Evolutionary conservation across 2,888 invertebrate genomes (phyloP).

Genomic region (Plagodis dolabraria): DNA sequence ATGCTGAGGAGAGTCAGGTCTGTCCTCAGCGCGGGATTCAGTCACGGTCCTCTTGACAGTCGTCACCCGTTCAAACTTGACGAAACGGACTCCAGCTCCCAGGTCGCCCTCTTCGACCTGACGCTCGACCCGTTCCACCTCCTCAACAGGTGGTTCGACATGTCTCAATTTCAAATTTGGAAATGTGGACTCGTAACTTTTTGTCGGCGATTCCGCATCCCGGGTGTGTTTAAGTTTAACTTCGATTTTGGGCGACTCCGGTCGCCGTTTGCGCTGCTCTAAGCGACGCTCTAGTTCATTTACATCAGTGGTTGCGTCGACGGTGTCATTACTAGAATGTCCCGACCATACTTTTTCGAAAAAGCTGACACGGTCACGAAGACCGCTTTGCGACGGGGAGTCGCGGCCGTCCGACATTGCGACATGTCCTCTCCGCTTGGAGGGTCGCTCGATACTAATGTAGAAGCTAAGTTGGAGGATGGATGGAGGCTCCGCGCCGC

Average conservation of each 20-base stretch:
- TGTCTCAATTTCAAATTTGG: slow-evolving; percentile 79
- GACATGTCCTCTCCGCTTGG: slow-evolving; percentile 77
- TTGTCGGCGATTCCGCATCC: slow-evolving; percentile 78
- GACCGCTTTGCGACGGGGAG: slow-evolving; percentile 81
- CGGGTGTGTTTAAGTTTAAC: slow-evolving; percentile 85
- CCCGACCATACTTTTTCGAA: slow-evolving; percentile 92
- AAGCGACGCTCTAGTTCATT: slow-evolving; percentile 86
- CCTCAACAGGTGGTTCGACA: slow-evolving; percentile 64
- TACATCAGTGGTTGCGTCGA: slow-evolving; percentile 81
- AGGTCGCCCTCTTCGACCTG: slow-evolving; percentile 88
- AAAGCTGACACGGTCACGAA: slow-evolving; percentile 90
- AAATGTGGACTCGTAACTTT: slow-evolving; percentile 66
- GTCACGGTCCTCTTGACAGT: slow-evolving; percentile 87
- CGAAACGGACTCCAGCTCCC: slow-evolving; percentile 86
- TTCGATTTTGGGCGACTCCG: slow-evolving; percentile 85
- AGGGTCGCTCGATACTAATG: slow-evolving; percentile 81
- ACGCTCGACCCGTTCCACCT: slow-evolving; percentile 59
- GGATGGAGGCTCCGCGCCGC: slow-evolving; percentile 39
- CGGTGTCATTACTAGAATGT: slow-evolving; percentile 66
- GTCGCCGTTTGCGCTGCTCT: slow-evolving; percentile 82
- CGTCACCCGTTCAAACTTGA: slow-evolving; percentile 89
- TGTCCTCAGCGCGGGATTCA: slow-evolving; percentile 69
- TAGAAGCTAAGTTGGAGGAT: slow-evolving; percentile 47
- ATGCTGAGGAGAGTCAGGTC: slow-evolving; percentile 74
- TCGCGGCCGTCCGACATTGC: slow-evolving; percentile 82